phyloP scores from a whole-genome alignment of 1,140 invertebrate genomes.

The Lethocerus indicus region DNA sequence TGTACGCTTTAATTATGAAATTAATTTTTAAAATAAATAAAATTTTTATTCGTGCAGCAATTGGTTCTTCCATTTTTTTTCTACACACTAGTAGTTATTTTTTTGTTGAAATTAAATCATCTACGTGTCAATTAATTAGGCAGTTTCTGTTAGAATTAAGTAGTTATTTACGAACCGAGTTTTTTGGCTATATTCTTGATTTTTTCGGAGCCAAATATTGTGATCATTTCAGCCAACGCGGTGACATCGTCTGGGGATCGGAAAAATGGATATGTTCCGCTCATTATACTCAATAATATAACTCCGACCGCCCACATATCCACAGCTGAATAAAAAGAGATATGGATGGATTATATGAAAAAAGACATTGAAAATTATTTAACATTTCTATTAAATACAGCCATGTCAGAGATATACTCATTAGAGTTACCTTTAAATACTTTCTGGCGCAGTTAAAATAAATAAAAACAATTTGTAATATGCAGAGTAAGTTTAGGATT shows the following conservation, averaged over 20 bases:
- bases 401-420: too few relatives aligned
- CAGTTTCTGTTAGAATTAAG: too few relatives aligned
- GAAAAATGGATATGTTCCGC: constrained; percentile 69
- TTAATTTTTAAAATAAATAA: background rate
- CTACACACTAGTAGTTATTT: background rate
- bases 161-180: constrained; percentile 33
- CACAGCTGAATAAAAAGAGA: constrained; percentile 37
- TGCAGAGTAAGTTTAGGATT: too few relatives aligned
- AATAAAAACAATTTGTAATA: too few relatives aligned
- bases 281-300: constrained; percentile 63
- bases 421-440: too few relatives aligned
- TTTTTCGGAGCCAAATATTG: constrained; percentile 53
- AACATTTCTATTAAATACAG: too few relatives aligned
- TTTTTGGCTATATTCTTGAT: constrained; percentile 47
- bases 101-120: background rate
- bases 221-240: constrained; percentile 66
- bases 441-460: too few relatives aligned
- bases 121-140: too few relatives aligned
- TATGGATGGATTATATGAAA: background rate
- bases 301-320: constrained; percentile 83
- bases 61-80: background rate
- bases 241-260: constrained; percentile 61
- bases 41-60: background rate
- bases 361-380: constrained; percentile 3
- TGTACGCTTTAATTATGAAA: background rate